Evolutionary conservation across 2,888 invertebrate species (phyloP), one percentile per base, ranked within the genome.

Genomic region (Eumerus sabulonum): DNA sequence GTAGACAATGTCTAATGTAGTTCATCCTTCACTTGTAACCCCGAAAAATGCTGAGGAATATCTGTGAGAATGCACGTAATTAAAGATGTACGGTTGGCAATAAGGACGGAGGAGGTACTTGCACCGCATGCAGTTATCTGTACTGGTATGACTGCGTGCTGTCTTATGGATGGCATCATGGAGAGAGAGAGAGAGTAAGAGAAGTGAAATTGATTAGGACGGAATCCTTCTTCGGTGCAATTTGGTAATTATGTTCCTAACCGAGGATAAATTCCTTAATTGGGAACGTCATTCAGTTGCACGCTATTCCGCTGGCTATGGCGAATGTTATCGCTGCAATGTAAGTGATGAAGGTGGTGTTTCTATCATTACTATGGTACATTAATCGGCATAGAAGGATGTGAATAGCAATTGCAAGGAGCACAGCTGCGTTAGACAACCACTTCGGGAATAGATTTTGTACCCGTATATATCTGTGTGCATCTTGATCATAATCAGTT

Each of bases 221-320:
- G 44, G 40, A 71, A 72, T 76, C 18, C 50, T 60, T 57, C 56
- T 35, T 17, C 16, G 16, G 35, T 62, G 64, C 53, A 73, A 73
- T 73, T 64, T 62, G 53, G 57, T 60, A 67, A 77, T 72, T 62
- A 57, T 62, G 51, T 45, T 40, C 66, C 56, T 62, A 66, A 45
- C 56, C 66, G 51, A 57, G 47, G 66, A 67, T 67, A 72, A 72
- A 77, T 67, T 72, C 47, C 66, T 57, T 77, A 77, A 72, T 77
- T 77, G 66, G 67, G 57, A 62, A 48, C 56, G 60, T 72, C 47
- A 62, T 62, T 62, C 47, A 72, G 51, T 71, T 27, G 14, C 17
- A 17, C 14, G 17, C 16, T 45, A 16, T 11, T 36, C 54, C 47
- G 17, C 4, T 19, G 47, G 35, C 16, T 11, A n/a, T 13, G 1